A percentile compares a stretch with the other conserved stretches of the same genome.
phyloP scores from a whole-genome alignment of 2,797 vertebrate species.

The Borostomias antarcticus region DNA sequence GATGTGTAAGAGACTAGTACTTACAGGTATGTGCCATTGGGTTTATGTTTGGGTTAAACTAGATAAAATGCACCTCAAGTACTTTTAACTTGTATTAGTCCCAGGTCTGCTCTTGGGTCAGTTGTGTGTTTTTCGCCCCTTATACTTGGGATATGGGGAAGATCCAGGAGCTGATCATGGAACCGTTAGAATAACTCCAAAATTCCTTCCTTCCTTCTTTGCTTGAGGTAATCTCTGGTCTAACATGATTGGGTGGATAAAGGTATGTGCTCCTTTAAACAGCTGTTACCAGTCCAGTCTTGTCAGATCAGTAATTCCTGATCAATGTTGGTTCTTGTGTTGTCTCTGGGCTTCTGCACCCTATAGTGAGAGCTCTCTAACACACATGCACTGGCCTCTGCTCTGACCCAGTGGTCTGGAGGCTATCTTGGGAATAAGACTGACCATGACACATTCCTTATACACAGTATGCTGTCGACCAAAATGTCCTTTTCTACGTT shows the following conservation, averaged over 20 bases:
- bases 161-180: no score
- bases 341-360: no score
- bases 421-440: slow-evolving; percentile 12
- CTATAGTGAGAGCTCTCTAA: neutral
- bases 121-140: neutral
- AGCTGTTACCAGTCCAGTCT: neutral
- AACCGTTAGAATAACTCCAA: no score
- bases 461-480: slow-evolving; percentile 10
- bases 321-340: neutral
- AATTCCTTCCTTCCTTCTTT: no score
- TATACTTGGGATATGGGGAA: neutral
- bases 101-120: neutral
- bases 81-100: neutral
- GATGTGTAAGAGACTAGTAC: no score
- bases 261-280: neutral
- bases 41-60: neutral
- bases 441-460: neutral
- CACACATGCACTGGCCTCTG: neutral
- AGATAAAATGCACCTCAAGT: no score
- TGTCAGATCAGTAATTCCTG: no score
- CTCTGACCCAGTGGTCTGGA: neutral
- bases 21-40: neutral
- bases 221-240: neutral
- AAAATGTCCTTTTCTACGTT: slow-evolving; percentile 28
- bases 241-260: neutral